phyloP scores from a whole-genome alignment of 2,797 vertebrate genomes.

The Anolis apletophallus region DNA sequence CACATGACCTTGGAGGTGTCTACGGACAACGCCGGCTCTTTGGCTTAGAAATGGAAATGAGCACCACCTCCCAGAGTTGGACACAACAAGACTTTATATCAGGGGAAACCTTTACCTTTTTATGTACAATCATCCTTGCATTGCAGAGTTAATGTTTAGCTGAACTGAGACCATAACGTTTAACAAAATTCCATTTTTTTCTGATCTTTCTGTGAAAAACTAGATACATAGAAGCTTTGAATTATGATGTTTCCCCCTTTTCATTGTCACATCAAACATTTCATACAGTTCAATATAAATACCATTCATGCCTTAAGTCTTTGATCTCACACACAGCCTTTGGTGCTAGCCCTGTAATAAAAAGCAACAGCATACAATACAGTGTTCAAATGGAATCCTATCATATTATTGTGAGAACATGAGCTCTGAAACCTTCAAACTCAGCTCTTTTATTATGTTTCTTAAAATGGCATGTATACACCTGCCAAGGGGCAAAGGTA shows the following conservation, averaged over 20 bases:
- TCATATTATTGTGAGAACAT: background rate
- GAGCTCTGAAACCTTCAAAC: background rate
- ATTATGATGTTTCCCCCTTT: background rate
- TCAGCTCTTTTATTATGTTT: slow-evolving; percentile 16
- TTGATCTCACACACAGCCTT: slow-evolving; percentile 6
- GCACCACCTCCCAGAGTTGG: no score
- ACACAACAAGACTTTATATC: no score
- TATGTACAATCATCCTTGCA: background rate
- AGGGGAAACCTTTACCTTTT: no score
- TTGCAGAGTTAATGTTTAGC: background rate
- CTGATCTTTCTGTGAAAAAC: background rate
- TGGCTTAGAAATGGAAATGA: no score
- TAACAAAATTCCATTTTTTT: background rate
- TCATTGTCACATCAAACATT: background rate
- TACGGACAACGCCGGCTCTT: no score
- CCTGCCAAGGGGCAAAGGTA: background rate
- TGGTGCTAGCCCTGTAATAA: slow-evolving; percentile 30
- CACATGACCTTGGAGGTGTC: no score
- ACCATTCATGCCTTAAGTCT: background rate
- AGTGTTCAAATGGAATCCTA: slow-evolving; percentile 15
- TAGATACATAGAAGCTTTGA: background rate
- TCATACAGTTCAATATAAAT: background rate
- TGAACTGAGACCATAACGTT: background rate
- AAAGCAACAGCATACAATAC: background rate
- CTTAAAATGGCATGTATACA: background rate